Evolutionary conservation across 2,113 vertebrate species (phyloP).

Genomic region (Amphiprion percula): DNA sequence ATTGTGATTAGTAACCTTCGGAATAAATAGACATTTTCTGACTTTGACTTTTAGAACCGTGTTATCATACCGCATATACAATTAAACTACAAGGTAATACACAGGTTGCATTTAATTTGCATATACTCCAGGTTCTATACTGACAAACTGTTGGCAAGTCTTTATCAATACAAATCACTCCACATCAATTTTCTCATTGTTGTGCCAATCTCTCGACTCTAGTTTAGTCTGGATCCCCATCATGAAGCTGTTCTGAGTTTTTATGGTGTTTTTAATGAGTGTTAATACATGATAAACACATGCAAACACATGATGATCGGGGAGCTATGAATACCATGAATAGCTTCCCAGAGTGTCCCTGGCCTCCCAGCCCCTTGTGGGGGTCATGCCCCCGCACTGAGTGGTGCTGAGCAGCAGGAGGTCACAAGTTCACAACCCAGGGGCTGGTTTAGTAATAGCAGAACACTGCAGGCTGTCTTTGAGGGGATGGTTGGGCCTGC

Average conservation of each 20-base stretch:
- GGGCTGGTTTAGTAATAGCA: constrained; percentile 71
- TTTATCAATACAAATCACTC: constrained; percentile 3
- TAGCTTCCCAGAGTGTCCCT: constrained; percentile 51
- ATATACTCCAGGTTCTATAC: constrained; percentile 6
- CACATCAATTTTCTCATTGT: constrained; percentile 26
- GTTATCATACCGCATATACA: constrained; percentile 40
- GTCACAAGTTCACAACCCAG: constrained; percentile 72
- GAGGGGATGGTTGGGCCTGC: constrained; percentile 41
- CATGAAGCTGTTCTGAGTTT: constrained; percentile 18
- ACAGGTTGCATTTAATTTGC: constrained; percentile 62
- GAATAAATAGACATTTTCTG: constrained; percentile 74
- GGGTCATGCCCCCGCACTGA: constrained; percentile 67
- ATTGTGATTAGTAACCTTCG: constrained; percentile 85
- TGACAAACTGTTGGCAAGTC: constrained; percentile 9
- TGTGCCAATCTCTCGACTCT: constrained; percentile 4
- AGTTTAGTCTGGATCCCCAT: constrained; percentile 5
- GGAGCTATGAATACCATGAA: constrained; percentile 73
- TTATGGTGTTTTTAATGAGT: constrained; percentile 75
- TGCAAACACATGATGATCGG: constrained; percentile 62
- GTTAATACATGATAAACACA: constrained; percentile 84
- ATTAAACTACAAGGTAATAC: constrained; percentile 49
- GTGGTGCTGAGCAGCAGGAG: constrained; percentile 54
- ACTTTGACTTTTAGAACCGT: constrained; percentile 62
- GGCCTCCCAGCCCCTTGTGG: constrained; percentile 63
- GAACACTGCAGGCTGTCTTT: constrained; percentile 70